Evolutionary conservation across 2,797 vertebrate species (phyloP).

Genomic region (Cheirogaleus major): DNA sequence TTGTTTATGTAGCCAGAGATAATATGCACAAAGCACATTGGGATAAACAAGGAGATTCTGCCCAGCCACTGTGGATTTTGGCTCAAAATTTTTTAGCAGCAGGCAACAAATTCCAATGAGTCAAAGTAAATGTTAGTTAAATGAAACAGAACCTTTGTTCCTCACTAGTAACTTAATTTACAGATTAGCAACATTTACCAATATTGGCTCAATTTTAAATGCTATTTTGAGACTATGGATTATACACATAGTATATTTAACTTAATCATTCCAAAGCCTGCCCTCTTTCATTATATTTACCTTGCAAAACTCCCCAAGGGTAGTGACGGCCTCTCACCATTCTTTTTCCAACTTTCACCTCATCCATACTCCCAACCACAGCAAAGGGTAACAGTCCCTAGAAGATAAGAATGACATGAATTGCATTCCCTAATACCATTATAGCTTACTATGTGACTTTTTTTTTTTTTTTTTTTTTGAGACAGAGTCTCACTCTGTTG

Average conservation of each 20-base stretch:
- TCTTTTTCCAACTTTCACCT: conserved; percentile 93
- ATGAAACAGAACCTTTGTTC: background rate
- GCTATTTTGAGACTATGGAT: background rate
- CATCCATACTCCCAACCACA: conserved; percentile 94
- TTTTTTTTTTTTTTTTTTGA: too few species aligned
- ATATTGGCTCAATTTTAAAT: background rate
- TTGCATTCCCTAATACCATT: background rate
- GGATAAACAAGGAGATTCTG: background rate
- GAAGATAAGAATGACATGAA: conserved; percentile 48
- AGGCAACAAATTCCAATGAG: background rate
- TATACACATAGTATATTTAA: background rate
- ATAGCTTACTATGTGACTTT: background rate
- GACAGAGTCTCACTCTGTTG: too few species aligned
- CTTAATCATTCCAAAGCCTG: background rate
- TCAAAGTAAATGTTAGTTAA: background rate
- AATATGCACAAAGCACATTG: too few species aligned
- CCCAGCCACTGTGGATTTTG: background rate
- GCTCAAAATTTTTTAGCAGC: background rate
- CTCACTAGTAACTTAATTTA: background rate
- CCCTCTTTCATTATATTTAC: conserved; percentile 81
- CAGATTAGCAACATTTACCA: background rate
- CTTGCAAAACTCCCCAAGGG: conserved; percentile 97
- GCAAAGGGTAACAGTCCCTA: conserved; percentile 95
- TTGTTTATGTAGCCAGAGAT: background rate
- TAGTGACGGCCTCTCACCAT: conserved; percentile 96